Evolutionary conservation across 1,140 invertebrate species (phyloP), one percentile per base, ranked within the genome.

Genomic region (Maniola jurtina): DNA sequence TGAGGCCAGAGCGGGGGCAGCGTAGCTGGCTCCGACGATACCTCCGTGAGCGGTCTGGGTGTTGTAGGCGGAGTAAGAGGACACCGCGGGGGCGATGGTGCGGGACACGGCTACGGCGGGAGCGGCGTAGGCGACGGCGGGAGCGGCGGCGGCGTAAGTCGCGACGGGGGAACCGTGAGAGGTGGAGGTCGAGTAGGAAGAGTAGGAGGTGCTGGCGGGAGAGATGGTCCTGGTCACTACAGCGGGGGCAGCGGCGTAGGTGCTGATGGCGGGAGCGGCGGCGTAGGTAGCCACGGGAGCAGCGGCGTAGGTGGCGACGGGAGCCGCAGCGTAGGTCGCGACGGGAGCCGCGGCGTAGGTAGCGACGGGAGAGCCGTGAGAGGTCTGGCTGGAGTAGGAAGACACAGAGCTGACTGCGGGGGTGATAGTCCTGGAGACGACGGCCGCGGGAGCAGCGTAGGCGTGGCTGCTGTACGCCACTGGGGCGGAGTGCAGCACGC

Each of bases 101-200:
- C 70, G 69, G 64, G 70, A 47, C 8, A 70, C 68, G 45, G 70
- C 50, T 0, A 77, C 68, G 33, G 73, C 70, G 60, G 60, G 61
- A 34, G 68, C 66, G 34, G 75, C 68, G 62, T 72, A 70, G 15
- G 74, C 35, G 45, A 73, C 65, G 5, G 74, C 65, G 33, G 74
- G 73, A 48, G 75, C 73, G 25, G 75, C 74, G n/a, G 75, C 72
- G 42, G 73, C 77, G 63, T 79, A 81, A n/a, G 74, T 57, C 15
- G 76, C 70, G 45, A 75, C 65, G 61, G 76, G 74, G 50, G 74
- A 67, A 3, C 70, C 81, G 66, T 82, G 79, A 34, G 83, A 66
- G 64, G 77, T 80, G 54, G 75, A 70, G 64, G 75, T 81, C 9
- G 82, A 82, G 74, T 78, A 80, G 9, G 76, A 76, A 15, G 76